phyloP scores from a whole-genome alignment of 2,113 vertebrate genomes.

The Ivindomyrus marchei region DNA sequence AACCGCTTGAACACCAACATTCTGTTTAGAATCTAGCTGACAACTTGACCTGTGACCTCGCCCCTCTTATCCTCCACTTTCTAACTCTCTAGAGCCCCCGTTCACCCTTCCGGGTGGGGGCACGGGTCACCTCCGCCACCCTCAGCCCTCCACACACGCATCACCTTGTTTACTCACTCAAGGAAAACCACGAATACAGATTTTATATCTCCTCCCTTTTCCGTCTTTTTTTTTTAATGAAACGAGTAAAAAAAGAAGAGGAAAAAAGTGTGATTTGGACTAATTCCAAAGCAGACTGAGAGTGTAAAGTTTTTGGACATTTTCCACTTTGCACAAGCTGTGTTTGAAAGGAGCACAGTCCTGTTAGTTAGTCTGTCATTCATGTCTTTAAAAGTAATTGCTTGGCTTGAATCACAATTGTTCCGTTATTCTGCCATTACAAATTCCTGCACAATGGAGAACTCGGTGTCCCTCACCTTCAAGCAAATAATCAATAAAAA shows the following conservation, averaged over 20 bases:
- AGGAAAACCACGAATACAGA: neutral
- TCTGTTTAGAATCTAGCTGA: neutral
- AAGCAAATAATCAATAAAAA: constrained; percentile 38
- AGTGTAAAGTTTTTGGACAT: constrained; percentile 60
- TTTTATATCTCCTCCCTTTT: constrained; percentile 44
- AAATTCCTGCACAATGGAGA: constrained; percentile 48
- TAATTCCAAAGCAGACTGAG: constrained; percentile 53
- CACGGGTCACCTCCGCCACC: neutral
- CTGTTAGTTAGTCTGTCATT: constrained; percentile 61
- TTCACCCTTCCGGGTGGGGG: neutral
- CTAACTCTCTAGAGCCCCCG: neutral
- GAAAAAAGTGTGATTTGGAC: constrained; percentile 57
- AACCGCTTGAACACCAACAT: neutral
- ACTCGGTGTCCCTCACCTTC: neutral
- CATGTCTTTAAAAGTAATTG: constrained; percentile 58
- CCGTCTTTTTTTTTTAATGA: constrained; percentile 36
- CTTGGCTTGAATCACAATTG: constrained; percentile 25
- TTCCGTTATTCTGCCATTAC: constrained; percentile 42
- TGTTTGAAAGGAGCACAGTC: constrained; percentile 56
- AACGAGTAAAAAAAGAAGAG: constrained; percentile 1
- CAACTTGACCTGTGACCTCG: neutral
- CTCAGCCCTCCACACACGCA: neutral
- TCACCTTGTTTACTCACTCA: constrained; percentile 34
- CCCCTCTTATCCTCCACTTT: neutral
- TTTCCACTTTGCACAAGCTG: constrained; percentile 60